Percentiles rank a stretch among this genome's conserved stretches.
Conservation (phyloP, 2,113 vertebrate genomes). For the Sigmodon hispidus region DNA sequence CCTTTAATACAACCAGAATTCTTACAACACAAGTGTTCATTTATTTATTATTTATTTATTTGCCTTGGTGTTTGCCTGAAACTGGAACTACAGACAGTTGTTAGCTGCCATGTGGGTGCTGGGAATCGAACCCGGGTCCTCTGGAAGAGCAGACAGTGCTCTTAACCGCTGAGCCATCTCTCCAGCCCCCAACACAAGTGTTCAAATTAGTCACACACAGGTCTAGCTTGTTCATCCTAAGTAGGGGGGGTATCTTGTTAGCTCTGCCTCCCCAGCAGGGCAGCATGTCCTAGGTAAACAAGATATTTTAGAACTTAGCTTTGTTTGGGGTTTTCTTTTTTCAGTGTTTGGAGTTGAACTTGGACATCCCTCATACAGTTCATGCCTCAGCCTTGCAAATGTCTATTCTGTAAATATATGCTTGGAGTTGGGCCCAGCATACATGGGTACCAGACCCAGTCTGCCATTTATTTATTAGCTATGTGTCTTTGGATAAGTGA, state of each 20-base stretch:
- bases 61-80: too few relatives aligned
- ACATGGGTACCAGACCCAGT: not conserved
- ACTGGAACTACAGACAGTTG: too few relatives aligned
- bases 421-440: not conserved
- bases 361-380: not conserved
- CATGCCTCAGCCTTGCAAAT: not conserved
- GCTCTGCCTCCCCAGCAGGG: not conserved
- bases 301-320: not conserved
- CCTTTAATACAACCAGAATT: too few relatives aligned
- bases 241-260: not conserved
- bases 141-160: too few relatives aligned
- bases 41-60: too few relatives aligned
- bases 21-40: too few relatives aligned
- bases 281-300: not conserved
- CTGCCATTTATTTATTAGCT: not conserved
- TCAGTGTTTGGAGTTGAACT: not conserved
- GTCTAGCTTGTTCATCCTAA: not conserved
- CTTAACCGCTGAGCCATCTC: too few relatives aligned
- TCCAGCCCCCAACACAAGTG: too few relatives aligned
- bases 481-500: not conserved
- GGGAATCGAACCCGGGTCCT: too few relatives aligned
- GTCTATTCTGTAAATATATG: not conserved
- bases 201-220: not conserved
- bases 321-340: not conserved
- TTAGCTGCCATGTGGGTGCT: too few relatives aligned